phyloP scores from a whole-genome alignment of 1,140 invertebrate species.

The Solenopsis invicta region DNA sequence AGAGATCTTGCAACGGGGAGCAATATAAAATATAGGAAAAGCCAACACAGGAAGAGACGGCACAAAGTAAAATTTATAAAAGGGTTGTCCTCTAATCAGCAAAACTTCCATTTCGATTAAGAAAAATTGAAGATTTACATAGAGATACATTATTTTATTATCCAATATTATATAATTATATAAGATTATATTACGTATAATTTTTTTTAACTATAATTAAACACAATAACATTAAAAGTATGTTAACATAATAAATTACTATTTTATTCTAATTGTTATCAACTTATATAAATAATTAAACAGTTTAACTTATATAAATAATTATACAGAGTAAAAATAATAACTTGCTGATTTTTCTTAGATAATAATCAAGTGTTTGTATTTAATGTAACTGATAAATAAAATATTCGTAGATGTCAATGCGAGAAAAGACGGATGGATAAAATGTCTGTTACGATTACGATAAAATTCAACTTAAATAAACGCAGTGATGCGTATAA shows the following conservation, averaged over 20 bases:
- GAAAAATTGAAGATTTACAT: conserved; percentile 11
- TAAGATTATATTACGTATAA: background rate
- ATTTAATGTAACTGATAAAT: background rate
- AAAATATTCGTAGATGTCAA: background rate
- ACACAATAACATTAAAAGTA: background rate
- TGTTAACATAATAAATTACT: background rate
- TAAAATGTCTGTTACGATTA: conserved; percentile 29
- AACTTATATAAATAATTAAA: background rate
- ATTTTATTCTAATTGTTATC: background rate
- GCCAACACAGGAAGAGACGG: background rate
- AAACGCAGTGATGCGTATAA: conserved; percentile 47
- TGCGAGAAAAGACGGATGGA: background rate
- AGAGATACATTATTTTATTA: background rate
- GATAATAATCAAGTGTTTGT: background rate
- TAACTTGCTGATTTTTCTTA: background rate
- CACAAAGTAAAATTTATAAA: conserved; percentile 29
- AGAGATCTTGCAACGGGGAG: background rate
- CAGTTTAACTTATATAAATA: no score
- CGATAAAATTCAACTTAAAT: conserved; percentile 26
- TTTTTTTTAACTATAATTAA: background rate
- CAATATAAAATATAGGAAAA: conserved; percentile 9
- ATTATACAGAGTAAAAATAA: no score
- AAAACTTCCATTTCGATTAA: background rate
- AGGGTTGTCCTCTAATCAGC: background rate
- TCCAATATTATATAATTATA: background rate